Conservation (phyloP, 2,888 invertebrate genomes). For the Tortrix viridana region DNA sequence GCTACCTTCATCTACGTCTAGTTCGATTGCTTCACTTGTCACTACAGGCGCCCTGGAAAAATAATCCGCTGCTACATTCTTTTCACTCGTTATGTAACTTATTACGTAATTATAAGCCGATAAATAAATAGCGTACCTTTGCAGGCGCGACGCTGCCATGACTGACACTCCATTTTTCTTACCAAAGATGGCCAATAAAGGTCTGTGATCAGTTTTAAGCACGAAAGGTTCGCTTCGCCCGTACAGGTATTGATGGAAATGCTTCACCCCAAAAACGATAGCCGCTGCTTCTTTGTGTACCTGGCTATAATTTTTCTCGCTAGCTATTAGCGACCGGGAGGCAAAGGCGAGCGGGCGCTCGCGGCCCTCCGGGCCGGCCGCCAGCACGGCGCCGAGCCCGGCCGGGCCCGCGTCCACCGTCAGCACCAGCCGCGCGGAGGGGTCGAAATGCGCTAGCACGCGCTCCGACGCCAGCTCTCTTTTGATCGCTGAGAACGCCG, state of each 20-base stretch:
- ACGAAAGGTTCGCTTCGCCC: conserved; percentile 25
- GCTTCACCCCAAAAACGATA: conserved; percentile 27
- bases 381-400: conserved; percentile 37
- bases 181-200: background rate
- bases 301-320: conserved; percentile 21
- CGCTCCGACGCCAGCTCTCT: no score
- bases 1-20: no score
- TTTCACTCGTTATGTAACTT: no score
- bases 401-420: conserved; percentile 36
- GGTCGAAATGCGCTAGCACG: conserved; percentile 39
- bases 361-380: conserved; percentile 19
- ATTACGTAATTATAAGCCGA: no score
- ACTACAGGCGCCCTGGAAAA: no score
- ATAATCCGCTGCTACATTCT: no score
- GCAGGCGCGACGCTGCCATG: no score
- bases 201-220: conserved; percentile 27
- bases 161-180: background rate
- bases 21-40: no score
- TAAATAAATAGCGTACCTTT: no score
- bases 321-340: conserved; percentile 24
- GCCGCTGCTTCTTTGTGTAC: conserved; percentile 31
- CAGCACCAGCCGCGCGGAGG: conserved; percentile 28
- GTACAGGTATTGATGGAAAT: conserved; percentile 15
- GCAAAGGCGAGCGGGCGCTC: conserved; percentile 37
- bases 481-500: conserved; percentile 10